phyloP scores from a whole-genome alignment of 2,888 invertebrate species.

The Limenitis camilla region DNA sequence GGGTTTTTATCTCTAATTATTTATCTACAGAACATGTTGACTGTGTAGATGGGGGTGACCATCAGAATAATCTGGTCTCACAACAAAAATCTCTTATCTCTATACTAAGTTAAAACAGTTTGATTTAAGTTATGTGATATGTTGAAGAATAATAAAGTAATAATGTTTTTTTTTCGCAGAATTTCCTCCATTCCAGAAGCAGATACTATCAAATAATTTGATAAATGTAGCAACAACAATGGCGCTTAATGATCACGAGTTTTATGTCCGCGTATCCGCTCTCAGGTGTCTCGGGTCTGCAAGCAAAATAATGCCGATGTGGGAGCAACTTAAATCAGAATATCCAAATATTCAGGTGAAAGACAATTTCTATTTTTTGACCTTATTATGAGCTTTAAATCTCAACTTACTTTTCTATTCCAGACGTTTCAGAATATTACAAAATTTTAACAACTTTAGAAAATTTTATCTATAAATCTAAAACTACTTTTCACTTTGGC shows the following conservation, averaged over 20 bases:
- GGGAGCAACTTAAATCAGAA: slow-evolving; percentile 75
- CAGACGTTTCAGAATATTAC: too few relatives aligned
- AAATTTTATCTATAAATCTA: too few relatives aligned
- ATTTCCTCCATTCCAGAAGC: slow-evolving; percentile 84
- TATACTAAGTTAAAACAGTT: too few relatives aligned
- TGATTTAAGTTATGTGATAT: neutral
- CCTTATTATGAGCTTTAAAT: too few relatives aligned
- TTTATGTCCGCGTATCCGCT: slow-evolving; percentile 85
- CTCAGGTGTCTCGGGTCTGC: slow-evolving; percentile 81
- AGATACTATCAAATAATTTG: slow-evolving; percentile 78
- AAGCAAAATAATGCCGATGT: slow-evolving; percentile 77
- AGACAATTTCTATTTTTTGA: slow-evolving; percentile 4
- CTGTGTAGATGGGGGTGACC: too few relatives aligned
- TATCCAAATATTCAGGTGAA: slow-evolving; percentile 77
- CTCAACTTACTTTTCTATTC: too few relatives aligned
- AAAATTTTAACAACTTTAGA: neutral
- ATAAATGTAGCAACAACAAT: slow-evolving; percentile 78
- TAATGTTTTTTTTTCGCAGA: slow-evolving; percentile 63
- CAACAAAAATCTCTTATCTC: too few relatives aligned
- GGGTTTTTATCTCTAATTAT: too few relatives aligned
- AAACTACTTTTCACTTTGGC: too few relatives aligned
- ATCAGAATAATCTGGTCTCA: too few relatives aligned
- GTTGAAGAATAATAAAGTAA: neutral
- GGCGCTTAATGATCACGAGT: slow-evolving; percentile 79
- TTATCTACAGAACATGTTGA: too few relatives aligned